These are phyloP conservation scores for Mercenaria mercenaria DNA, from an alignment of 1,140 invertebrate species.

Conservation along the genomic window DNA sequence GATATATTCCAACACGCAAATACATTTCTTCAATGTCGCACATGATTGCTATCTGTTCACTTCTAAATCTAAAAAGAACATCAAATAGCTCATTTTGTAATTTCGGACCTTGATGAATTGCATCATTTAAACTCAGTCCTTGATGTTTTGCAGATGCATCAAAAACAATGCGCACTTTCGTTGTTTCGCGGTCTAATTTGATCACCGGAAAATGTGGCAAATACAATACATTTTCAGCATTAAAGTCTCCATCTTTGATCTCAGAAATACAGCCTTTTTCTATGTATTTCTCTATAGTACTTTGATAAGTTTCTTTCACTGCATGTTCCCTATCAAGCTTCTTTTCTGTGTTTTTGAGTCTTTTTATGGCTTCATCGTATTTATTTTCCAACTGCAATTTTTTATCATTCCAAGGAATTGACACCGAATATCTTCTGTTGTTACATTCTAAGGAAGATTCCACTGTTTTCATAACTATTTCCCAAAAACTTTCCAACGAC, in stretches of 20 bases:
- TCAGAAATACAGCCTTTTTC: slow-evolving; percentile 1
- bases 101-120: slow-evolving; percentile 78
- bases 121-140: slow-evolving; percentile 57
- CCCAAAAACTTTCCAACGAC: slow-evolving; percentile 31
- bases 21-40: slow-evolving; percentile 70
- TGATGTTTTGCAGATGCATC: slow-evolving; percentile 59
- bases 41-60: slow-evolving; percentile 57
- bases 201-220: slow-evolving; percentile 66
- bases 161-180: slow-evolving; percentile 64
- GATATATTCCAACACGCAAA: slow-evolving; percentile 29
- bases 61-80: slow-evolving; percentile 72
- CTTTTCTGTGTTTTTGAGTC: slow-evolving; percentile 45
- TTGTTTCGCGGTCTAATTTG: slow-evolving; percentile 51
- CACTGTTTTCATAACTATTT: background rate
- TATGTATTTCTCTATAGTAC: background rate
- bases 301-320: slow-evolving; percentile 4
- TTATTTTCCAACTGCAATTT: slow-evolving; percentile 25
- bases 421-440: slow-evolving; percentile 20
- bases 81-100: slow-evolving; percentile 79
- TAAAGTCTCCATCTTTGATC: background rate
- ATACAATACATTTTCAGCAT: slow-evolving; percentile 28
- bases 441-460: background rate
- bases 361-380: background rate
- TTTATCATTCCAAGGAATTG: slow-evolving; percentile 61
- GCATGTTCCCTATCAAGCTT: background rate